Percentiles rank a stretch among this genome's conserved stretches.
Conservation (phyloP, 2,888 invertebrate species). For the Cheilosia grossa region DNA sequence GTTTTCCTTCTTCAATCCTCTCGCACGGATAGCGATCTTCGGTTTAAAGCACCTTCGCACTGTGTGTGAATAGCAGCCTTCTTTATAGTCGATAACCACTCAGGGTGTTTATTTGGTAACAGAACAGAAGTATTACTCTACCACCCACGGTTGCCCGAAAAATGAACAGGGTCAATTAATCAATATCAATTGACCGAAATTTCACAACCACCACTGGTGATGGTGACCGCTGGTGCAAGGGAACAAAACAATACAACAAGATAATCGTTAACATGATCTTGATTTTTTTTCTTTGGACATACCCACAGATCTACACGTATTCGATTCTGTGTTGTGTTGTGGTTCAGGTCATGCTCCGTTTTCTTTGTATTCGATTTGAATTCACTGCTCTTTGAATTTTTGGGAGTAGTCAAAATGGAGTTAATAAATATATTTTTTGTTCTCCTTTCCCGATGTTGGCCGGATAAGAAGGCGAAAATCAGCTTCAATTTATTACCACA, state of each 20-base stretch:
- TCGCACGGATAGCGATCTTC: constrained; percentile 47
- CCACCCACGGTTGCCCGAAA: constrained; percentile 64
- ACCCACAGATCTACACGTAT: constrained; percentile 8
- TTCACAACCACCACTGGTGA: constrained; percentile 29
- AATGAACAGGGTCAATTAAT: constrained; percentile 66
- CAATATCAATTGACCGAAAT: constrained; percentile 61
- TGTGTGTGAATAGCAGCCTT: constrained; percentile 23
- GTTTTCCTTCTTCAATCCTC: constrained; percentile 12
- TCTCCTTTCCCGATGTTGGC: constrained; percentile 61
- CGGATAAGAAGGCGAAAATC: constrained; percentile 73
- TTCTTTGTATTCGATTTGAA: constrained; percentile 63
- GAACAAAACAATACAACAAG: constrained; percentile 69
- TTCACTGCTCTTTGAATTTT: constrained; percentile 52
- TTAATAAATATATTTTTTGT: constrained; percentile 65
- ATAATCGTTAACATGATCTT: constrained; percentile 73
- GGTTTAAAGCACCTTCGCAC: background rate
- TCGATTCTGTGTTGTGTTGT: background rate
- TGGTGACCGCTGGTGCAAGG: constrained; percentile 51
- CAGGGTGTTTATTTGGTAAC: constrained; percentile 73
- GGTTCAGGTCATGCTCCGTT: constrained; percentile 68
- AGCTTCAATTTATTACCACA: constrained; percentile 72
- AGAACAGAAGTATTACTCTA: constrained; percentile 48
- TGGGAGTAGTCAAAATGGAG: constrained; percentile 71
- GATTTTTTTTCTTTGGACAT: constrained; percentile 61
- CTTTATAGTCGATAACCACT: constrained; percentile 45